phyloP scores from a whole-genome alignment of 2,888 invertebrate genomes.

The Dorcus parallelipipedus region DNA sequence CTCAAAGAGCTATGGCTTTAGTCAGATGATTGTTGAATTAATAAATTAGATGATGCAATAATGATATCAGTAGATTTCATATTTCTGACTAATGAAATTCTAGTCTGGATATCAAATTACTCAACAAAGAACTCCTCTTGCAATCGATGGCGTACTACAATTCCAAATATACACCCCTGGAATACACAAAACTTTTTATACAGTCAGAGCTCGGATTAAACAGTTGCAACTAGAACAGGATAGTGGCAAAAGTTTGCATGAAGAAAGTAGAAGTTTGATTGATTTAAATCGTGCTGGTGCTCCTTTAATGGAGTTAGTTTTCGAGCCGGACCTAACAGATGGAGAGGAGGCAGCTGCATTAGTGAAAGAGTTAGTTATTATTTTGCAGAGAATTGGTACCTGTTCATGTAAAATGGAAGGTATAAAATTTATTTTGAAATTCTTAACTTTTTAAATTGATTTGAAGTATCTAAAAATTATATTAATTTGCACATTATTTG shows the following conservation, averaged over 20 bases:
- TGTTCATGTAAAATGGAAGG: constrained; percentile 92
- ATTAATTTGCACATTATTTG: too few species aligned
- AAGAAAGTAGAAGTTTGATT: constrained; percentile 66
- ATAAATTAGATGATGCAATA: too few species aligned
- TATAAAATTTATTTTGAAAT: constrained; percentile 46
- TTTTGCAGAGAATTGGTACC: constrained; percentile 72
- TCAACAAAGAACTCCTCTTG: constrained; percentile 87
- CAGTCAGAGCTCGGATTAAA: constrained; percentile 68
- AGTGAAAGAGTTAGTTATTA: constrained; percentile 82
- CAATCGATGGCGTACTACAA: constrained; percentile 71
- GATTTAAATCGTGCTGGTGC: constrained; percentile 95
- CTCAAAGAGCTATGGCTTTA: too few species aligned
- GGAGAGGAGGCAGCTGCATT: constrained; percentile 92
- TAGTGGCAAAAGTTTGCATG: constrained; percentile 92
- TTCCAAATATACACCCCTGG: constrained; percentile 73
- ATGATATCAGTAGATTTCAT: too few species aligned
- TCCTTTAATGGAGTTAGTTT: constrained; percentile 94
- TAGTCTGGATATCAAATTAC: constrained; percentile 93
- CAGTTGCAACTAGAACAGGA: constrained; percentile 97
- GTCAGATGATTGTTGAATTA: too few species aligned
- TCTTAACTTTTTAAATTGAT: not conserved
- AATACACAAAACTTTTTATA: constrained; percentile 63
- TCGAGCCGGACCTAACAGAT: constrained; percentile 86
- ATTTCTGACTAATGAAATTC: constrained; percentile 47
- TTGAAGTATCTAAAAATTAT: too few species aligned